phyloP scores from a whole-genome alignment of 2,888 invertebrate species.

The Protodeltote pygarga region DNA sequence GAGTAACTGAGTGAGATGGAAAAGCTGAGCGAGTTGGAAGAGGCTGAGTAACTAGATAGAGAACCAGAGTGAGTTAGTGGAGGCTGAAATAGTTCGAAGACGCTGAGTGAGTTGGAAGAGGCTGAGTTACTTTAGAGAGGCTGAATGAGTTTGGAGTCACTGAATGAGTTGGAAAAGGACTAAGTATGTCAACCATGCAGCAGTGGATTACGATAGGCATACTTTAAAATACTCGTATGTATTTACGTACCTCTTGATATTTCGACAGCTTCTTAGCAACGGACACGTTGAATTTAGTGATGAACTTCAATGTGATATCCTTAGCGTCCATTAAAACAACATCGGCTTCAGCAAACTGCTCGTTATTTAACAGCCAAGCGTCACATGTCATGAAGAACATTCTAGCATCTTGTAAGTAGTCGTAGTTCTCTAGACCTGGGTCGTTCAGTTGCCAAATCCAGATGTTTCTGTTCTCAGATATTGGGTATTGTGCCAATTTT shows the following conservation, averaged over 20 bases:
- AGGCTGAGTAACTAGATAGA: too few relatives aligned
- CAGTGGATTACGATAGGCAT: too few relatives aligned
- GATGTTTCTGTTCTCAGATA: constrained; percentile 63
- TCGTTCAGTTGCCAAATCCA: constrained; percentile 82
- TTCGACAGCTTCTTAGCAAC: constrained; percentile 88
- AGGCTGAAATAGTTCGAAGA: too few relatives aligned
- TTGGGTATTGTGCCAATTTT: constrained; percentile 65
- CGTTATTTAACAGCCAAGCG: constrained; percentile 64
- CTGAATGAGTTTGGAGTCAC: too few relatives aligned
- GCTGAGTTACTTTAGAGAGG: too few relatives aligned
- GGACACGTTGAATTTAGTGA: constrained; percentile 88
- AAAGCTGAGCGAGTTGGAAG: too few relatives aligned
- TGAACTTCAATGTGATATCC: constrained; percentile 72
- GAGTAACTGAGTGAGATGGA: too few relatives aligned
- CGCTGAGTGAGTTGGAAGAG: too few relatives aligned
- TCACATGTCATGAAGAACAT: constrained; percentile 71
- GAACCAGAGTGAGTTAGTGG: too few relatives aligned
- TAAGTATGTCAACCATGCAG: too few relatives aligned
- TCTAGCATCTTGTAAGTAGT: constrained; percentile 69
- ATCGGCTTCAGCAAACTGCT: constrained; percentile 62
- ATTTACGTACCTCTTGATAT: constrained; percentile 85
- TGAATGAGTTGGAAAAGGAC: background rate
- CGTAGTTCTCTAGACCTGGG: constrained; percentile 74
- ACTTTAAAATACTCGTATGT: too few relatives aligned
- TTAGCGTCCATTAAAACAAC: constrained; percentile 73